These are phyloP conservation scores for Tachyglossus aculeatus DNA, from an alignment of 2,797 vertebrate species.

Conservation along the genomic window DNA sequence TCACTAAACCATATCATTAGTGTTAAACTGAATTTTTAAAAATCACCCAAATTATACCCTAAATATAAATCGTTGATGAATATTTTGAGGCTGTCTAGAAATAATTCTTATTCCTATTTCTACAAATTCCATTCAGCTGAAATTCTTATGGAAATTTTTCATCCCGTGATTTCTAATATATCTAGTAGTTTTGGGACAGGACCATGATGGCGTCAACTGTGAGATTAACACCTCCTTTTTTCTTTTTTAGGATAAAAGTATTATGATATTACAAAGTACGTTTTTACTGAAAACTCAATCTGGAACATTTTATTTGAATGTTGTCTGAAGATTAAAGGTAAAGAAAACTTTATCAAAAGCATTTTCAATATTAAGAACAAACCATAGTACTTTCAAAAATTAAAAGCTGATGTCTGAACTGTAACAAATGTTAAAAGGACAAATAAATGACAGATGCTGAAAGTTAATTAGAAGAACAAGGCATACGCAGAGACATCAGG, in stretches of 20 bases:
- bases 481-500: neutral
- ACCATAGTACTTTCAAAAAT: neutral
- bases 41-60: too few species aligned
- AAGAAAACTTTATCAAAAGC: neutral
- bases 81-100: neutral
- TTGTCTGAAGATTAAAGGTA: slow-evolving; percentile 6
- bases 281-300: too few species aligned
- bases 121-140: neutral
- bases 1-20: too few species aligned
- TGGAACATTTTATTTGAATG: too few species aligned
- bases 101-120: neutral
- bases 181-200: neutral
- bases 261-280: too few species aligned
- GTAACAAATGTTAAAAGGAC: slow-evolving; percentile 15
- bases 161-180: neutral
- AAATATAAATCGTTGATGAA: too few species aligned
- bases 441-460: slow-evolving; percentile 21
- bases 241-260: too few species aligned
- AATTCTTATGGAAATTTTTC: neutral
- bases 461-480: slow-evolving; percentile 27
- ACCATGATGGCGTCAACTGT: neutral
- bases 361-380: slow-evolving; percentile 1
- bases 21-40: too few species aligned
- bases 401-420: slow-evolving; percentile 18
- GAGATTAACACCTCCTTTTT: too few species aligned